phyloP scores from a whole-genome alignment of 2,113 vertebrate genomes.

The Zapus hudsonius region DNA sequence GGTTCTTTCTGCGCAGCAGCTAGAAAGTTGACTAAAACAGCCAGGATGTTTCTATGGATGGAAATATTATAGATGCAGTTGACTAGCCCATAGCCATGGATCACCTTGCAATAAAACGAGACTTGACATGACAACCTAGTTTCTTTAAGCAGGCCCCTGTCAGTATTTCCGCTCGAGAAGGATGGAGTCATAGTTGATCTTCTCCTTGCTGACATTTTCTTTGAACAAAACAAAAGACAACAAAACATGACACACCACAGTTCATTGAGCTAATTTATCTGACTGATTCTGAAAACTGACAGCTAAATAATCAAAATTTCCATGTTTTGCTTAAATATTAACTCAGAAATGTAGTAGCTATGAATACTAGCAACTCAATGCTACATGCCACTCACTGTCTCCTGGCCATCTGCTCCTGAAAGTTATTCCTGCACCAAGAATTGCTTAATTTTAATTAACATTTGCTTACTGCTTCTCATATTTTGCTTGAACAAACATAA shows the following conservation, averaged over 20 bases:
- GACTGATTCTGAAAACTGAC: neutral
- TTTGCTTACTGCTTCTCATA: neutral
- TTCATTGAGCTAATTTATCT: neutral
- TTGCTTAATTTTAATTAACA: constrained; percentile 39
- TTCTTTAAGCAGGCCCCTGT: neutral
- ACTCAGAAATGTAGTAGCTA: neutral
- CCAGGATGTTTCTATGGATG: neutral
- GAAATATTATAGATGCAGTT: neutral
- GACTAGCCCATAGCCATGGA: neutral
- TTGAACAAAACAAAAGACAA: neutral
- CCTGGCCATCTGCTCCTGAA: neutral
- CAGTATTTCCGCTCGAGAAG: neutral
- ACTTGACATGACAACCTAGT: neutral
- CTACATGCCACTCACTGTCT: neutral
- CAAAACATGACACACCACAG: neutral
- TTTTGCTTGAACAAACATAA: constrained; percentile 24
- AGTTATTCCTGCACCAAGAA: neutral
- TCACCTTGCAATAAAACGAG: neutral
- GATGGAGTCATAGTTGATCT: neutral
- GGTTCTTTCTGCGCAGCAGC: too few species aligned
- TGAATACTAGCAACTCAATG: neutral
- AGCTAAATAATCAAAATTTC: neutral
- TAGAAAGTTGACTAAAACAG: too few species aligned
- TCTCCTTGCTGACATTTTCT: neutral
- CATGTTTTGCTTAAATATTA: neutral